Evolutionary conservation across 2,113 vertebrate genomes (phyloP), one percentile per base, ranked within the genome.

Genomic region (Sitta europaea): DNA sequence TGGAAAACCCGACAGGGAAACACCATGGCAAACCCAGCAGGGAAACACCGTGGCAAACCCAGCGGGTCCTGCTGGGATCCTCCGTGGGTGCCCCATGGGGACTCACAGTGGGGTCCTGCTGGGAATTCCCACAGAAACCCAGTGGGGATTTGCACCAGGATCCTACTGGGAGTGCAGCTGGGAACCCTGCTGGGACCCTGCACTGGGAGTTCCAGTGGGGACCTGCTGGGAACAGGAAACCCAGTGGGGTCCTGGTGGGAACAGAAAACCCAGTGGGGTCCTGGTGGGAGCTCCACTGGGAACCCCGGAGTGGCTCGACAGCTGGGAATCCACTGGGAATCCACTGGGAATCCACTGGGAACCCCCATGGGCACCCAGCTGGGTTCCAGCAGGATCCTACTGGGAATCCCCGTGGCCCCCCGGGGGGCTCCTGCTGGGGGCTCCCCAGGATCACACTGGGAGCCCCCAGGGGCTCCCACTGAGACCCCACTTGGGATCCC

Each of bases 321-420:
- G 0, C 43, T 18, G 23, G 12, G 74, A 50, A 53, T 28, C 17
- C 71, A 19, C 70, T 10, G 5, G 31, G 21, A 35, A 28, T n/a
- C n/a, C n/a, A n/a, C n/a, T n/a, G n/a, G n/a, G n/a, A n/a, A 18
- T 20, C 36, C 0, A 0, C 65, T 2, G 43, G 12, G 43, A 72
- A 5, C 8, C n/a, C 54, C 3, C 4, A 7, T 8, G 9, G 42
- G 42, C 42, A 29, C 42, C 31, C 42, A 15, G 0, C 5, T 2
- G 57, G 58, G 35, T 16, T 31, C 50, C 31, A 17, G 14, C 21
- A 16, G 43, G 48, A 11, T 40, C 51, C 19, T 18, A 4, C 20
- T 23, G 47, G 77, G 47, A 68, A 38, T 5, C 2, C 6, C 7
- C 12, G 8, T 8, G 42, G 67, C 25, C 51, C 31, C 10, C 51